A percentile compares a stretch with the other conserved stretches of the same genome.
Conservation (phyloP, 2,797 vertebrate genomes). For the Hoplostethus atlanticus region DNA sequence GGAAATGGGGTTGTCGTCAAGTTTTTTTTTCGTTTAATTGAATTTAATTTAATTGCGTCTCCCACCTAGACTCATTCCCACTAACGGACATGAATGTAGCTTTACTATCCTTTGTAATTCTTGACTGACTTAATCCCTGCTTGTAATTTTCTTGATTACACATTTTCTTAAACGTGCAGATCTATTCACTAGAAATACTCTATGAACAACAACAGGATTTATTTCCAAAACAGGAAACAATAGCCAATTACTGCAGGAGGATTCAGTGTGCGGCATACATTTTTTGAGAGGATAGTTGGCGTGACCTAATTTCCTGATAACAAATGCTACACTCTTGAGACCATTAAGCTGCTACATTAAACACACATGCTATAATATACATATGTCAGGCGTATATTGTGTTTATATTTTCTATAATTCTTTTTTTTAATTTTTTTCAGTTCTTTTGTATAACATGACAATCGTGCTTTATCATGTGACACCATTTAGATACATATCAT, state of each 20-base stretch:
- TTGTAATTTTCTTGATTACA: constrained; percentile 30
- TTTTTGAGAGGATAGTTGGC: constrained; percentile 57
- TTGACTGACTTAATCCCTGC: constrained; percentile 26
- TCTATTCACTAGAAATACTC: constrained; percentile 41
- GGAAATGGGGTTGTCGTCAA: constrained; percentile 18
- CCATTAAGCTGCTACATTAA: constrained; percentile 36
- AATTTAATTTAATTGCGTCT: background rate
- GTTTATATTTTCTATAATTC: constrained; percentile 87
- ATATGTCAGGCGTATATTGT: constrained; percentile 70
- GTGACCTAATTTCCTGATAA: constrained; percentile 75
- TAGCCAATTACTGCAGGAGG: constrained; percentile 64
- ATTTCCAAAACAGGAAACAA: constrained; percentile 54
- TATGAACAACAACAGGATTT: constrained; percentile 45
- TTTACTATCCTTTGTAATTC: background rate
- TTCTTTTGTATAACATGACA: constrained; percentile 94
- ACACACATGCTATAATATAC: constrained; percentile 67
- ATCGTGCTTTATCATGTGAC: constrained; percentile 97
- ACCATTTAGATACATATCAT: constrained; percentile 99
- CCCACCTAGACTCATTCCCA: constrained; percentile 52
- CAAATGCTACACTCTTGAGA: constrained; percentile 40
- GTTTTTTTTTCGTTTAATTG: constrained; percentile 44
- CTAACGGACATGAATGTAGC: constrained; percentile 31
- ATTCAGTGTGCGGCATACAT: constrained; percentile 41
- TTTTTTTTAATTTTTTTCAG: constrained; percentile 89
- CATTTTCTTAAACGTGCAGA: constrained; percentile 40